A percentile compares a stretch with the other conserved stretches of the same genome.
These are phyloP conservation scores for Coelopa pilipes DNA, from an alignment of 2,888 invertebrate genomes.

Conservation along the genomic window DNA sequence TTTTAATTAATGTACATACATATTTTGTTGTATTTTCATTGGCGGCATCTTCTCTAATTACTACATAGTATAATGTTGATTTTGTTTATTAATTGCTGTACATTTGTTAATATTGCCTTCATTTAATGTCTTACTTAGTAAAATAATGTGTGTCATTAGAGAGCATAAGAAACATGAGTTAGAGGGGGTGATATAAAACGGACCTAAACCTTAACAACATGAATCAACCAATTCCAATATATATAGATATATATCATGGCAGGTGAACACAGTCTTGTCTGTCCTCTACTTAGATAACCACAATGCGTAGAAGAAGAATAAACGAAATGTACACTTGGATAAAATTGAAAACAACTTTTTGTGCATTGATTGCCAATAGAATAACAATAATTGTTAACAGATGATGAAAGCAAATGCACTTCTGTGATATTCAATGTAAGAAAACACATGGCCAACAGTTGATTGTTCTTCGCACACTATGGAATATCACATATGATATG, in stretches of 20 bases:
- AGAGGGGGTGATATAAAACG: constrained; percentile 9
- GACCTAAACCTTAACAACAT: constrained; percentile 40
- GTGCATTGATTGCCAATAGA: constrained; percentile 61
- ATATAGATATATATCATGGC: constrained; percentile 41
- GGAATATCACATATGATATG: constrained; percentile 3
- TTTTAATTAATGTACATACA: constrained; percentile 63
- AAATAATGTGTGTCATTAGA: constrained; percentile 15
- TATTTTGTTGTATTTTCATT: constrained; percentile 23
- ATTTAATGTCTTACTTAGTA: constrained; percentile 55
- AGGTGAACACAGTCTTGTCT: constrained; percentile 32
- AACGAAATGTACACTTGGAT: constrained; percentile 56
- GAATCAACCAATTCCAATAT: constrained; percentile 10
- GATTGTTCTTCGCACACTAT: background rate
- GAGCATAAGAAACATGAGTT: too few species aligned
- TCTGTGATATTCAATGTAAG: constrained; percentile 28
- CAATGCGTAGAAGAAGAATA: constrained; percentile 21
- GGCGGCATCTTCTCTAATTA: constrained; percentile 32
- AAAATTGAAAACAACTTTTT: constrained; percentile 67
- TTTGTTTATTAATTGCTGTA: background rate
- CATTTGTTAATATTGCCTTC: constrained; percentile 6
- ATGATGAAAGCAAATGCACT: constrained; percentile 16
- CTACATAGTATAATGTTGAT: too few species aligned
- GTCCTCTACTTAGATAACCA: background rate
- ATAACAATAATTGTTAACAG: constrained; percentile 18
- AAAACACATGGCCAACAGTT: constrained; percentile 10